Percentiles rank a stretch among this genome's conserved stretches.
Conservation (phyloP, 1,140 invertebrate genomes). For the Danaus melanippus region DNA sequence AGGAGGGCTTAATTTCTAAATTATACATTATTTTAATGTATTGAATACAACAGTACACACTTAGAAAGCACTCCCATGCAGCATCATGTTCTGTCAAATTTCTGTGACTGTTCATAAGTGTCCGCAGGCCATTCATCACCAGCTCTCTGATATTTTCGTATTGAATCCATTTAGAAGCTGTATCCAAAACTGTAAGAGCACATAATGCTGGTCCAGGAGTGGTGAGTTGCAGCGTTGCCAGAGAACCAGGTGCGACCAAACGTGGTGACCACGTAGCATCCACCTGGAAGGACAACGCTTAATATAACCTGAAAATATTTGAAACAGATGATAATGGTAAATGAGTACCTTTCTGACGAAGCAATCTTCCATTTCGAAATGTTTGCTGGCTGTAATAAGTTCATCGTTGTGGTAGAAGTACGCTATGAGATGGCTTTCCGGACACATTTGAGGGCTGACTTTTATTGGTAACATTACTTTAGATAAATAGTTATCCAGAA, state of each 20-base stretch:
- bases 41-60: conserved; percentile 28
- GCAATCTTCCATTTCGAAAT: conserved; percentile 63
- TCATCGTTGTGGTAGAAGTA: conserved; percentile 80
- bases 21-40: no score
- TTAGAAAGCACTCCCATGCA: conserved; percentile 42
- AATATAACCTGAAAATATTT: not conserved
- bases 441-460: conserved; percentile 76
- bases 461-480: conserved; percentile 54
- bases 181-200: conserved; percentile 43
- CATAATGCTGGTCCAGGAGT: conserved; percentile 54
- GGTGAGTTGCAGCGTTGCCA: conserved; percentile 31
- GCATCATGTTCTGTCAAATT: conserved; percentile 54
- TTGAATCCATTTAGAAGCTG: conserved; percentile 37
- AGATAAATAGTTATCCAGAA: conserved; percentile 38
- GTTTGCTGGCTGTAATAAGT: conserved; percentile 69
- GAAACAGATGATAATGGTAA: conserved; percentile 2
- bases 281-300: conserved; percentile 25
- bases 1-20: no score
- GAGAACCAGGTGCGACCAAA: conserved; percentile 37
- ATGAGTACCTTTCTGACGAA: conserved; percentile 58
- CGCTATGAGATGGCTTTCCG: conserved; percentile 76
- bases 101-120: conserved; percentile 39
- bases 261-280: conserved; percentile 38
- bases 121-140: conserved; percentile 30
- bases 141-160: conserved; percentile 28